Evolutionary conservation across 2,113 vertebrate species (phyloP).

Genomic region (Prochilodus magdalenae): DNA sequence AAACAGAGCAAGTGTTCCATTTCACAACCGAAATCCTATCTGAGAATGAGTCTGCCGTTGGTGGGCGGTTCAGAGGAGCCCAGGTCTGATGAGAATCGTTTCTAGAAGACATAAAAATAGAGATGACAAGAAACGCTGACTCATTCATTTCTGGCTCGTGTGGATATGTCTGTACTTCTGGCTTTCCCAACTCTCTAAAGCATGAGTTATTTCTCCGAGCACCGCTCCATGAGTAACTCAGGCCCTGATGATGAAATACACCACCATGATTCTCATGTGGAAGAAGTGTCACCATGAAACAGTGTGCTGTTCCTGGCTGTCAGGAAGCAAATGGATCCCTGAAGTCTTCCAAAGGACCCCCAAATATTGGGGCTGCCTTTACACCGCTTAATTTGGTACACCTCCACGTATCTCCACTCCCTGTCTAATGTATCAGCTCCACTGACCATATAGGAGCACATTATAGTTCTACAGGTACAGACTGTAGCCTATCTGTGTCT

Average conservation of each 20-base stretch:
- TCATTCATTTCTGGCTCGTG: background rate
- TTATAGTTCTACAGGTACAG: too few relatives aligned
- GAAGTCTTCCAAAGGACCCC: too few relatives aligned
- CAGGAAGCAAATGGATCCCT: too few relatives aligned
- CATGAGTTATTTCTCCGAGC: background rate
- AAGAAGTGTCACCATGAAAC: too few relatives aligned
- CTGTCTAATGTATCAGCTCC: too few relatives aligned
- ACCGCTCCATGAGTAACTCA: background rate
- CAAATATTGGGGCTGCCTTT: too few relatives aligned
- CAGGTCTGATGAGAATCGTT: conserved; percentile 56
- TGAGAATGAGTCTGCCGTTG: conserved; percentile 27
- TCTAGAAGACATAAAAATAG: conserved; percentile 41
- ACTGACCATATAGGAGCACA: too few relatives aligned
- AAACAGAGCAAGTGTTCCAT: conserved; percentile 47
- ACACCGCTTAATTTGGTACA: too few relatives aligned
- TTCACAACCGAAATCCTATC: conserved; percentile 45
- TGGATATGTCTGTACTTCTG: background rate
- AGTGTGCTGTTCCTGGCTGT: too few relatives aligned
- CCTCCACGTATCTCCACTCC: too few relatives aligned
- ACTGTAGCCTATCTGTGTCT: too few relatives aligned
- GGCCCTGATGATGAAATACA: background rate
- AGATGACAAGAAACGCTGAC: conserved; percentile 16
- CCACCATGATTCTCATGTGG: background rate
- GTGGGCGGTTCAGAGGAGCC: conserved; percentile 30
- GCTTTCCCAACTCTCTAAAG: background rate